Evolutionary conservation across 1,140 invertebrate species (phyloP).

Genomic region (Nymphalis io): DNA sequence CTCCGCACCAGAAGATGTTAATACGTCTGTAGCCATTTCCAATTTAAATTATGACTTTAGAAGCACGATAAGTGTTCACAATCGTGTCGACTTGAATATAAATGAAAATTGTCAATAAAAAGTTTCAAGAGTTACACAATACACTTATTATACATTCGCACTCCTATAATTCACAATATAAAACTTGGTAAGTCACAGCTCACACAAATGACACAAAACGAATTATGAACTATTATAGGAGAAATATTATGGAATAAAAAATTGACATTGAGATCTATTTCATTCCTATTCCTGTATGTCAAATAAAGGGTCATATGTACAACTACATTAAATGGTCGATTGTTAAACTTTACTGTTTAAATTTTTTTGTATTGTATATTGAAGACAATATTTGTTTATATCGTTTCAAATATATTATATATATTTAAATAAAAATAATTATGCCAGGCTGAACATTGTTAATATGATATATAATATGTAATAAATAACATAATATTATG

Average conservation of each 20-base stretch:
- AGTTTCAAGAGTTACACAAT: background rate
- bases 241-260: constrained; percentile 23
- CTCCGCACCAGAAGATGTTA: constrained; percentile 52
- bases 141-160: background rate
- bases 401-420: too few relatives aligned
- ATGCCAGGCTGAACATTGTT: too few relatives aligned
- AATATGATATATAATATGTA: too few relatives aligned
- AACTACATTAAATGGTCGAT: too few relatives aligned
- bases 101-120: background rate
- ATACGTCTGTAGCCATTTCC: constrained; percentile 62
- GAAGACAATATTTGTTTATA: too few relatives aligned
- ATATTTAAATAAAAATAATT: too few relatives aligned
- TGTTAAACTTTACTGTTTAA: too few relatives aligned
- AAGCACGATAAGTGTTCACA: constrained; percentile 17
- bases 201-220: constrained; percentile 18
- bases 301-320: background rate
- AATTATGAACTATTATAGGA: constrained; percentile 1
- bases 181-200: constrained; percentile 10
- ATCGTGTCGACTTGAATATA: background rate
- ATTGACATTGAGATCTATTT: constrained; percentile 10
- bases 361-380: too few relatives aligned
- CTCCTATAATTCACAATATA: constrained; percentile 8
- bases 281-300: background rate
- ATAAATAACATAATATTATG: too few relatives aligned
- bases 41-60: constrained; percentile 15